Evolutionary conservation across 2,888 invertebrate genomes (phyloP), one percentile per base, ranked within the genome.

Genomic region (Drosophila fungiperda): DNA sequence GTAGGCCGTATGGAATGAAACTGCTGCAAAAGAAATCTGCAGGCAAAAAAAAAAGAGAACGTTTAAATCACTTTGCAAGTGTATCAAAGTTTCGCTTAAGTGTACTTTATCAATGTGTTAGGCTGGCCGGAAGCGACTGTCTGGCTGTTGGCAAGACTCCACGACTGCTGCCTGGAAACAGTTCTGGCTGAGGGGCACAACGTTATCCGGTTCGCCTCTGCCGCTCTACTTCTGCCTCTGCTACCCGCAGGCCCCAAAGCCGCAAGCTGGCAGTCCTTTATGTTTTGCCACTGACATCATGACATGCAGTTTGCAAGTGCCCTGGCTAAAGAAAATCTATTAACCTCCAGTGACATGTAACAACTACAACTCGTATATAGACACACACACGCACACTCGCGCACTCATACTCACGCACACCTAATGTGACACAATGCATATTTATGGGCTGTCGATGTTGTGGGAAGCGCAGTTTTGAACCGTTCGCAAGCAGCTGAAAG

Each of bases 401-500:
- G 66, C 26, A 20, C 42, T 7, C 15, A 15, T 15, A 23, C 52
- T 58, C 61, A 55, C 40, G 35, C 70, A 59, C 69, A 70, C 32
- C 75, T 88, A 87, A 87, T 90, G 87, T 87, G 85, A 87, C 88
- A 89, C 85, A 89, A 83, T 90, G 91, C 90, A 91, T 89, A 90
- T 91, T 91, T 89, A 89, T 90, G 82, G 69, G 73, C 78, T 83
- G 87, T 82, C 69, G 82, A 77, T 77, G 58, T 65, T 54, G 29
- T 33, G 29, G 38, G 29, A 38, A 57, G 53, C 72, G 52, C 65
- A 57, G 57, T 55, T 45, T 23, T 35, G 32, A 32, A 59, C 45
- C 52, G 40, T 32, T 29, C 33, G 52, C 45, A 23, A 26, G 60
- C 79, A 66, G 61, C 76, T 64, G 64, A 78, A 78, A 78, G 78